phyloP scores from a whole-genome alignment of 2,113 vertebrate genomes.

The Pampusana beccarii region DNA sequence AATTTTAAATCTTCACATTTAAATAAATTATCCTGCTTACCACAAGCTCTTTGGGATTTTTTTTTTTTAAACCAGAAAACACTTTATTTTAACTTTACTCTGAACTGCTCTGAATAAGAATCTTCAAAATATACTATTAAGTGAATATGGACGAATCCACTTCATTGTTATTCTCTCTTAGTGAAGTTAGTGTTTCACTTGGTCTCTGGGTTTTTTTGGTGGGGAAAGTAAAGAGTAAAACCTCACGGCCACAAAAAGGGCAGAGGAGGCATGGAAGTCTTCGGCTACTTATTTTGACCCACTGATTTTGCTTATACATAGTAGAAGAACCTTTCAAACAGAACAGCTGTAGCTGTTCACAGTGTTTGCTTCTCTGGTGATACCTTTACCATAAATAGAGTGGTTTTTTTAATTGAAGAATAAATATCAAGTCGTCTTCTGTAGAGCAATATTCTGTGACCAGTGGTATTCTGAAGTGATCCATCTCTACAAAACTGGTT shows the following conservation, averaged over 20 bases:
- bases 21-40: not conserved
- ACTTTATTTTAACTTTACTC: not conserved
- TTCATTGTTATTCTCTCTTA: not conserved
- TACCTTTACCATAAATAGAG: not conserved
- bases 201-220: accelerated
- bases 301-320: not conserved
- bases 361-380: not conserved
- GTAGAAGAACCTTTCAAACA: not conserved
- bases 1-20: not conserved
- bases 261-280: not conserved
- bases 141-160: not conserved
- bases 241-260: not conserved
- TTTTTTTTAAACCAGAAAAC: not conserved
- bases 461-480: not conserved
- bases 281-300: not conserved
- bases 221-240: not conserved
- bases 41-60: not conserved
- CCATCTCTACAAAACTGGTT: not conserved
- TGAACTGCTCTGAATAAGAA: not conserved
- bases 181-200: not conserved
- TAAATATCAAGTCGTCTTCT: not conserved
- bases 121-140: not conserved
- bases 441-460: not conserved
- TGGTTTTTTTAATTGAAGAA: not conserved
- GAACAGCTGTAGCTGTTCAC: not conserved